Conservation (phyloP, 2,888 invertebrate species). For the Rotaria sp. region DNA sequence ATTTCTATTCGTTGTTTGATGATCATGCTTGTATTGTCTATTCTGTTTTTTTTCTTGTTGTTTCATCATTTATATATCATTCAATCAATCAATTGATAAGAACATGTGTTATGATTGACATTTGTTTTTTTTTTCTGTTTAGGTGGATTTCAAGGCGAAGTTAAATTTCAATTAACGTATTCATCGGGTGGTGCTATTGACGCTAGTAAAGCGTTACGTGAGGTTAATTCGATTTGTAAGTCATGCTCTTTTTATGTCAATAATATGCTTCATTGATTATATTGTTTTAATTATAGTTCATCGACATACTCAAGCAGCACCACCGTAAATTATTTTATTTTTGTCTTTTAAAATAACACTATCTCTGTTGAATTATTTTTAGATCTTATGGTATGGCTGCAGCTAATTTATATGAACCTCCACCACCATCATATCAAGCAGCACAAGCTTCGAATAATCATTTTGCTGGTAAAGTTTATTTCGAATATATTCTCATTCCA, state of each 20-base stretch:
- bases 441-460: not conserved
- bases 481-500: not conserved
- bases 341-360: too few relatives aligned
- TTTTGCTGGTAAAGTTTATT: not conserved
- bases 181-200: slow-evolving; percentile 28
- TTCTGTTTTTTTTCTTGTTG: not conserved
- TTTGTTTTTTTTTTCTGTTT: not conserved
- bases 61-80: not conserved
- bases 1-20: not conserved
- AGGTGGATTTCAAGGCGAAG: slow-evolving; percentile 25
- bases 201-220: not conserved
- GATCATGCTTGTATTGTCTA: not conserved
- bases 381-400: not conserved
- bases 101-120: not conserved
- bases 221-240: not conserved
- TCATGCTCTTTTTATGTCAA: not conserved
- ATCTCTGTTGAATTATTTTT: not conserved
- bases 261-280: not conserved
- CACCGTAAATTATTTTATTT: not conserved
- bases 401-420: slow-evolving; percentile 3
- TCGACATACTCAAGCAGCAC: not conserved
- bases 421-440: not conserved
- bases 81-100: not conserved
- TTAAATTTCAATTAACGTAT: slow-evolving; percentile 15
- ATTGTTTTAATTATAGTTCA: not conserved